Evolutionary conservation across 37 sponge, comb jelly and placozoan species (phyloP).

Genomic region (Agelas oroides): DNA sequence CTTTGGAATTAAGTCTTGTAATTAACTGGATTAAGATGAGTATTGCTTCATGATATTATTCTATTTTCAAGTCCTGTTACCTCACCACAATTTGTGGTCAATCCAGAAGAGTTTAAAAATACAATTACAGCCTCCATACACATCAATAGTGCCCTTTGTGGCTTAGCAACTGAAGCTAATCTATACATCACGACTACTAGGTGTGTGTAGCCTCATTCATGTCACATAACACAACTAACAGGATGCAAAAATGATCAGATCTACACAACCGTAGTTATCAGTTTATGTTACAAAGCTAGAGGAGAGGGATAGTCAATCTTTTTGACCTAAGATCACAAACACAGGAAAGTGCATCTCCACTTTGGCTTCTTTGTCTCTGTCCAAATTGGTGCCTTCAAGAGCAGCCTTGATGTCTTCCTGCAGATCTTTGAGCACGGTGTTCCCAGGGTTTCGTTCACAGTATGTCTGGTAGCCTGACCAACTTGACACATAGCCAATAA

Average conservation of each 20-base stretch:
- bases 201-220: too few species aligned
- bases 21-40: too few species aligned
- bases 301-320: neutral
- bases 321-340: constrained; percentile 44
- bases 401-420: constrained; percentile 10
- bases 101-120: too few species aligned
- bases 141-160: neutral
- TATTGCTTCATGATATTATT: too few species aligned
- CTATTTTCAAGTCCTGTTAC: too few species aligned
- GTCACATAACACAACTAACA: neutral
- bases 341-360: constrained; percentile 41
- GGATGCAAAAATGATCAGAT: too few species aligned
- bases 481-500: constrained; percentile 61
- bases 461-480: constrained; percentile 73
- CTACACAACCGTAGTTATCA: too few species aligned
- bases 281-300: too few species aligned
- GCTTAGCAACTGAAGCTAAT: neutral
- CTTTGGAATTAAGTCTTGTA: too few species aligned
- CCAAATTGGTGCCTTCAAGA: neutral
- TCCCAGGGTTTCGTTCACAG: constrained; percentile 46
- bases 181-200: neutral
- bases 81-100: too few species aligned
- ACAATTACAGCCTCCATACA: neutral
- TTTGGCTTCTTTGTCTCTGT: neutral
- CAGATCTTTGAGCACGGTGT: constrained; percentile 35